phyloP scores from a whole-genome alignment of 1,140 invertebrate species.

The Drosophila arawakana region DNA sequence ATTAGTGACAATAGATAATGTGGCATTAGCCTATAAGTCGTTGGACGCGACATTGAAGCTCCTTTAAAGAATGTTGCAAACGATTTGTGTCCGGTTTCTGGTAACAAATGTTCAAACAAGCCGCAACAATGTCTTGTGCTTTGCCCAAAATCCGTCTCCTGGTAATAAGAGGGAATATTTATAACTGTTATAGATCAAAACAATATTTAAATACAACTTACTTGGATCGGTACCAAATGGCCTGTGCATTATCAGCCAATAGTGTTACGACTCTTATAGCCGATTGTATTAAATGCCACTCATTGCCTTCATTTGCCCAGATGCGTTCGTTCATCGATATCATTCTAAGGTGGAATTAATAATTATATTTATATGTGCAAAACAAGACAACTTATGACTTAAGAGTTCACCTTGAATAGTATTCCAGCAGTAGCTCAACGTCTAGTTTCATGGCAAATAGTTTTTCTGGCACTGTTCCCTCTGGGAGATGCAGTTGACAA shows the following conservation, averaged over 20 bases:
- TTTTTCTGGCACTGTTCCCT: conserved; percentile 89
- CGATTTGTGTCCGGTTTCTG: conserved; percentile 87
- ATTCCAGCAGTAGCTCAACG: conserved; percentile 89
- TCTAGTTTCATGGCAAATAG: conserved; percentile 89
- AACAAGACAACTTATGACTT: too few relatives aligned
- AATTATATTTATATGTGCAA: background rate
- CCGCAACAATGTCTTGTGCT: conserved; percentile 88
- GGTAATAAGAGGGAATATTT: conserved; percentile 40
- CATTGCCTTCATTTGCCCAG: conserved; percentile 91
- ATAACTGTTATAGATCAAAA: background rate
- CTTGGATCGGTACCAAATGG: conserved; percentile 71
- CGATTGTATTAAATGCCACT: conserved; percentile 90
- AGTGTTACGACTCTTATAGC: conserved; percentile 88
- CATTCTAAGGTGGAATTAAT: conserved; percentile 84
- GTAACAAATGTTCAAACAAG: conserved; percentile 88
- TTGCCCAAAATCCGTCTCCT: conserved; percentile 87
- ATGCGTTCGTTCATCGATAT: conserved; percentile 90
- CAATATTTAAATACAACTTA: conserved; percentile 35
- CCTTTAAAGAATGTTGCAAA: conserved; percentile 77
- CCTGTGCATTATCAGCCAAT: conserved; percentile 84
- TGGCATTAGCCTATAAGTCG: conserved; percentile 54
- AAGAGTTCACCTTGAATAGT: conserved; percentile 87
- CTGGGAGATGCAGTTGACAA: conserved; percentile 88
- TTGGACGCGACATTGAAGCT: conserved; percentile 83
- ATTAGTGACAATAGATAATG: background rate